A percentile compares a stretch with the other conserved stretches of the same genome.
These are phyloP conservation scores for Eupithecia abbreviata DNA, from an alignment of 2,888 invertebrate species.

Conservation along the genomic window DNA sequence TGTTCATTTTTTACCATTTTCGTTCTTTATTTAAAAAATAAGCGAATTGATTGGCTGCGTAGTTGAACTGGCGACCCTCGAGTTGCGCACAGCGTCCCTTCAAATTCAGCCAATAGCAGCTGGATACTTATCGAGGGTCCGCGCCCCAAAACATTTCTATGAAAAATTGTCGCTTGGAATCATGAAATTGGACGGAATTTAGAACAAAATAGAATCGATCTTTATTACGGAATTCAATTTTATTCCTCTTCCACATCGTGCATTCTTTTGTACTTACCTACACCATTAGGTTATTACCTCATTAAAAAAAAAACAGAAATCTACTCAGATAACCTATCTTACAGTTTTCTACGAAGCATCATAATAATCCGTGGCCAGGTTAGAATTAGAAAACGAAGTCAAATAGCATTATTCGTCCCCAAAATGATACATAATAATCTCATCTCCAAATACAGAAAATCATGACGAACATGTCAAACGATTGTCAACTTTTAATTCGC, in stretches of 20 bases:
- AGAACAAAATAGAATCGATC: neutral
- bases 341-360: neutral
- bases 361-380: neutral
- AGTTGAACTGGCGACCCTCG: slow-evolving; percentile 56
- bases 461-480: slow-evolving; percentile 68
- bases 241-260: neutral
- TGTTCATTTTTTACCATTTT: slow-evolving; percentile 74
- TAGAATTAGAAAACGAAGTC: neutral
- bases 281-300: too few species aligned
- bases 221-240: too few species aligned
- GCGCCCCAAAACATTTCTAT: slow-evolving; percentile 67
- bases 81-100: slow-evolving; percentile 64
- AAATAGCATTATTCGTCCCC: neutral
- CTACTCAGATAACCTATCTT: neutral
- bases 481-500: slow-evolving; percentile 67
- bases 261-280: neutral
- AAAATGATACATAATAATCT: neutral
- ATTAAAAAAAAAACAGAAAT: neutral
- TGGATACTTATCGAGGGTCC: slow-evolving; percentile 63
- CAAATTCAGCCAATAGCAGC: slow-evolving; percentile 65
- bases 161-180: slow-evolving; percentile 48
- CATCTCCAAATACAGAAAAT: slow-evolving; percentile 59
- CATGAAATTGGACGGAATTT: slow-evolving; percentile 32
- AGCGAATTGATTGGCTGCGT: slow-evolving; percentile 83
- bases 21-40: slow-evolving; percentile 81